phyloP scores from a whole-genome alignment of 23 tunicate genomes.

The Halocynthia roretzi region DNA sequence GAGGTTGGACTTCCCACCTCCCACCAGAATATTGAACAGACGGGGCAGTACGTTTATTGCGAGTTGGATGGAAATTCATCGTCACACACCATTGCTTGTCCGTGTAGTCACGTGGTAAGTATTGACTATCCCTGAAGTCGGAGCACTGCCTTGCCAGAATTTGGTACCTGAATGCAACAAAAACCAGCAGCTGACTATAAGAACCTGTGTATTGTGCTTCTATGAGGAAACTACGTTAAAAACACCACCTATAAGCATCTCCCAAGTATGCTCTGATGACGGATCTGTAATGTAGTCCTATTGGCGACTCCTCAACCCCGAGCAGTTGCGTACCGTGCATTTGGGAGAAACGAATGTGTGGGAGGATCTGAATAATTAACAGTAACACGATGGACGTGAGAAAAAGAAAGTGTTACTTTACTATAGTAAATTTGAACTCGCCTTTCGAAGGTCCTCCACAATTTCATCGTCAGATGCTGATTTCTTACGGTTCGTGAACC shows the following conservation, averaged over 20 bases:
- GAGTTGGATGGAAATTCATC: conserved; percentile 52
- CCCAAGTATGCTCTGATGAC: conserved; percentile 60
- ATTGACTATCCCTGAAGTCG: conserved; percentile 59
- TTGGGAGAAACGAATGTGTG: conserved; percentile 88
- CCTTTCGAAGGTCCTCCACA: conserved; percentile 45
- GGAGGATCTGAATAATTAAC: conserved; percentile 46
- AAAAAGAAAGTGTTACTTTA: not conserved
- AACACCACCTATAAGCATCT: conserved; percentile 86
- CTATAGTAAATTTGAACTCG: not conserved
- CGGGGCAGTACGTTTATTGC: conserved; percentile 58
- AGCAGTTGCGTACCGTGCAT: conserved; percentile 91
- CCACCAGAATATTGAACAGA: conserved; percentile 74
- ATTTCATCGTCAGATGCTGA: conserved; percentile 33
- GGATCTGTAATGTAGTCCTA: conserved; percentile 55
- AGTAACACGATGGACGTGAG: not conserved
- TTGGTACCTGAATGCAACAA: conserved; percentile 54
- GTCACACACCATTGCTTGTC: conserved; percentile 80
- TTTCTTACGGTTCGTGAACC: conserved; percentile 76
- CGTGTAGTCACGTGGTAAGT: conserved; percentile 97
- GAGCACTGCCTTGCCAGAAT: conserved; percentile 84
- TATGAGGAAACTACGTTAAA: not conserved
- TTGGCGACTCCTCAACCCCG: conserved; percentile 83
- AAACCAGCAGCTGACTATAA: not conserved
- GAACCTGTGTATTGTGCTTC: too few relatives aligned
- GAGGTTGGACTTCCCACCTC: conserved; percentile 97